Base-by-base conservation (phyloP, 2,113 vertebrate genomes). In the Scatophagus argus region DNA sequence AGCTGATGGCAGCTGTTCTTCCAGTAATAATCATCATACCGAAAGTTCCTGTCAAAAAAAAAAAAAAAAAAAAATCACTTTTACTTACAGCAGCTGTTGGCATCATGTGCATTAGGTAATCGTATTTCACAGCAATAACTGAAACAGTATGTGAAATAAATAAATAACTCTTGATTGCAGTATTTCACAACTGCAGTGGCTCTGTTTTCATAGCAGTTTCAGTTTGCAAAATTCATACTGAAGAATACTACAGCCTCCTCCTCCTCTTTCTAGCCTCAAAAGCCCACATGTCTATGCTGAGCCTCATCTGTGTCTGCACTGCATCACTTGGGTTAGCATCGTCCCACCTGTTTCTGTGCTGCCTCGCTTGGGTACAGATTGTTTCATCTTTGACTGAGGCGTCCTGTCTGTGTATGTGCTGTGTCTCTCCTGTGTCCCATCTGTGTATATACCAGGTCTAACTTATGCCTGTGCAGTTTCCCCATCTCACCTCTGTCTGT, bases 261-360 rank as follows among this genome's bases (percentile, higher is more conserved):
- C 16, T 23, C 8, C 17, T 31, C 3, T 31, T 31, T 21, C 9
- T 46, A 38, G 36, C 13, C 13, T 12, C 31, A 31, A 63, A 31
- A 21, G n/a, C 8, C 3, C 10, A 17, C 0, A 5, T 41, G 36
- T 44, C 5, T 17, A 1, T 17, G 13, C 12, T 25, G 17, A n/a
- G n/a, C 6, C 77, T 78, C 81, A 97, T 96, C 96, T 96, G 2
- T 47, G 2, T 81, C 97, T 95, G 21, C 54, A 82, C 85, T 97
- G 97, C 2, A 76, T 95, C 39, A n/a, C n/a, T n/a, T n/a, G n/a
- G n/a, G n/a, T n/a, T n/a, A n/a, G n/a, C n/a, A n/a, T n/a, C n/a
- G n/a, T n/a, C n/a, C n/a, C n/a, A 9, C 36, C 36, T 38, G 36
- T 38, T 6, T 41, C 17, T 34, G 2, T 60, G 10, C 19, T 58